phyloP scores from a whole-genome alignment of 2,113 vertebrate genomes.

The Chamaetylas fuelleborni region DNA sequence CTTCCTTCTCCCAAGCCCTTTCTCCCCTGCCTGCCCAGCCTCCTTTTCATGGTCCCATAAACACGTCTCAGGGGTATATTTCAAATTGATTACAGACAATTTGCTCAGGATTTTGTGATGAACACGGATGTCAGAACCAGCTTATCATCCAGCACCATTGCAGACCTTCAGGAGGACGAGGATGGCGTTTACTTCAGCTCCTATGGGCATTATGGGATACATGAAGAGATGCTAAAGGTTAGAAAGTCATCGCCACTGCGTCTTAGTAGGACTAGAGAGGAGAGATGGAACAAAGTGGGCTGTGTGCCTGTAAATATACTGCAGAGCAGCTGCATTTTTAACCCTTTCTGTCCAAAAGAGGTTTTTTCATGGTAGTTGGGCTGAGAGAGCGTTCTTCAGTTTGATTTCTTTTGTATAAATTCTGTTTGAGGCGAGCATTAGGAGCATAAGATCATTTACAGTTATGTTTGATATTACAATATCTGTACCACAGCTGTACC shows the following conservation, averaged over 20 bases:
- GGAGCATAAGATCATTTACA: not conserved
- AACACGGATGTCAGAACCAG: constrained; percentile 75
- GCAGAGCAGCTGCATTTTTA: constrained; percentile 71
- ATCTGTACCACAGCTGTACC: not conserved
- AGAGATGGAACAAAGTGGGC: not conserved
- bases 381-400: not conserved
- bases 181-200: constrained; percentile 96
- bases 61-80: constrained; percentile 75
- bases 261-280: not conserved
- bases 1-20: not conserved
- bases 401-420: not conserved
- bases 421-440: not conserved
- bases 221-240: constrained; percentile 99
- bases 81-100: constrained; percentile 83
- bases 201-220: constrained; percentile 94
- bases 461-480: not conserved
- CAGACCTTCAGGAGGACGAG: constrained; percentile 87
- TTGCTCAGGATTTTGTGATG: constrained; percentile 90
- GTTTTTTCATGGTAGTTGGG: not conserved
- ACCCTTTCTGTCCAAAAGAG: constrained; percentile 9
- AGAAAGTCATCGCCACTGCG: constrained; percentile 38
- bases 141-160: constrained; percentile 62
- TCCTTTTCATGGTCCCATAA: constrained; percentile 54
- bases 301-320: constrained; percentile 1
- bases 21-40: not conserved